A percentile compares a stretch with the other conserved stretches of the same genome.
phyloP scores from a whole-genome alignment of 2,888 invertebrate species.

The Cheilosia soror region DNA sequence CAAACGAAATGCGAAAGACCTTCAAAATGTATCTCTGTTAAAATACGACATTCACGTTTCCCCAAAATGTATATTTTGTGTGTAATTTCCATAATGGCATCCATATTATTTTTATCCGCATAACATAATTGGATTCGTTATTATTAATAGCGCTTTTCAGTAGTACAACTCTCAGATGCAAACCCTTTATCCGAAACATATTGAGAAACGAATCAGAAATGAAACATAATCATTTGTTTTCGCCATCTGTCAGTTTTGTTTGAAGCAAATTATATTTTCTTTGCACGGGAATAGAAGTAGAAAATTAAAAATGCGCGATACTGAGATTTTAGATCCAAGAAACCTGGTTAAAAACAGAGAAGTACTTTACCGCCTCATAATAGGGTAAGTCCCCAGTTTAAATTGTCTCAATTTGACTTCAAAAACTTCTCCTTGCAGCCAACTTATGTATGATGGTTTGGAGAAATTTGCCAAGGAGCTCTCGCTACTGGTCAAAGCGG shows the following conservation, averaged over 20 bases:
- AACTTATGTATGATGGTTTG: conserved; percentile 98
- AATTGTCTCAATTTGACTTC: not conserved
- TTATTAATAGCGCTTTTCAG: not conserved
- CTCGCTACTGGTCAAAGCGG: conserved; percentile 93
- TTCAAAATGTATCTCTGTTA: too few species aligned
- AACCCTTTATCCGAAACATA: not conserved
- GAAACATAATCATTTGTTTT: not conserved
- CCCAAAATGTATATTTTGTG: too few species aligned
- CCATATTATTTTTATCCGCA: too few species aligned
- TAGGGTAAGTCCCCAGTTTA: conserved; percentile 87
- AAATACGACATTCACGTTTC: too few species aligned
- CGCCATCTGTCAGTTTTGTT: conserved; percentile 7
- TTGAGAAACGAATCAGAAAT: not conserved
- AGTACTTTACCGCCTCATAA: conserved; percentile 94
- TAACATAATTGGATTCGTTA: too few species aligned
- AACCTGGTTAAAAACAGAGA: conserved; percentile 95
- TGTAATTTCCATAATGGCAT: too few species aligned
- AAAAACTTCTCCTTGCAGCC: conserved; percentile 86
- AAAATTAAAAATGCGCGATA: conserved; percentile 80
- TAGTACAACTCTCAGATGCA: not conserved
- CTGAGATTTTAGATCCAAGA: conserved; percentile 86
- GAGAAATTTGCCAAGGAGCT: conserved; percentile 95
- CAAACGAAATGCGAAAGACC: too few species aligned
- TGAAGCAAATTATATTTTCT: not conserved
- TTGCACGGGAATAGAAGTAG: not conserved